Conservation (phyloP, 1,140 invertebrate genomes). For the Adelges cooleyi region DNA sequence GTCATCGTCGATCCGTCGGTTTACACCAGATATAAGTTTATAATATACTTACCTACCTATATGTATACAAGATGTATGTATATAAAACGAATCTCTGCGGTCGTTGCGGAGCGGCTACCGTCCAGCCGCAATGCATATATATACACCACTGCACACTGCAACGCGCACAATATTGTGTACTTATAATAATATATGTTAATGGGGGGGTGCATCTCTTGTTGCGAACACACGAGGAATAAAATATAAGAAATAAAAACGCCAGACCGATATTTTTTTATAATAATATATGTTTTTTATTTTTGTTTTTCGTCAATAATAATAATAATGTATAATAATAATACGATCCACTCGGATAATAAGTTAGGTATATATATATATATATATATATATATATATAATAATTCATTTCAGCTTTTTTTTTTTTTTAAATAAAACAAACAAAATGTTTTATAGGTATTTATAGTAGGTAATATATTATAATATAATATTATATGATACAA, state of each 20-base stretch:
- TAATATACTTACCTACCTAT: too few species aligned
- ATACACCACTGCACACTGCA: background rate
- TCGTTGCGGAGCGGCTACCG: too few species aligned
- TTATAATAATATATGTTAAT: background rate
- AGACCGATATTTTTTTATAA: background rate
- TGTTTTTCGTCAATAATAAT: conserved; percentile 1
- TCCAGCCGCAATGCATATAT: too few species aligned
- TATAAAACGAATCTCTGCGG: too few species aligned
- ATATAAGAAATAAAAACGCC: background rate
- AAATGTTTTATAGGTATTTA: background rate
- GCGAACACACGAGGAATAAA: background rate
- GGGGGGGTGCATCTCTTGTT: too few species aligned
- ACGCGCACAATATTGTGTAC: background rate
- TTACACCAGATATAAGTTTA: too few species aligned
- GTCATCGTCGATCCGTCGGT: too few species aligned
- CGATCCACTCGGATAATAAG: conserved; percentile 3
- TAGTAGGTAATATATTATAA: background rate
- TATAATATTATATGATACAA: background rate
- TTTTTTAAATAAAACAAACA: too few species aligned
- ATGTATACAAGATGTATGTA: too few species aligned
- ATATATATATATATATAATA: too few species aligned
- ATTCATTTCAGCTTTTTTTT: too few species aligned
- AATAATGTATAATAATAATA: background rate
- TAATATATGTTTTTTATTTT: background rate
- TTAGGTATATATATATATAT: too few species aligned